Base-by-base conservation (phyloP, 2,888 invertebrate species). In the Aleiodes alternator region DNA sequence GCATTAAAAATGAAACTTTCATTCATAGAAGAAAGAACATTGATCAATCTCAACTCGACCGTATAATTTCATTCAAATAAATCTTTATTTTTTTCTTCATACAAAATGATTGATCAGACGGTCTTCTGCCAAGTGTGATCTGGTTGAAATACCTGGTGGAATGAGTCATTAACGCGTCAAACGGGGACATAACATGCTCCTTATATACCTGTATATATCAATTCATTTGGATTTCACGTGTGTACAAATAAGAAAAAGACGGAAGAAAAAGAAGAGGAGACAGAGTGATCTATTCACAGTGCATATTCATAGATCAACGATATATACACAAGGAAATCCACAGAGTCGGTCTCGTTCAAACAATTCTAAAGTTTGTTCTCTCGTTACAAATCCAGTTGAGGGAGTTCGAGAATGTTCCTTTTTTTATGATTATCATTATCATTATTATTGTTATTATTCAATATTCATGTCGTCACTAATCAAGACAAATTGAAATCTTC, bases 401-500 rank as follows among this genome's bases (percentile, higher is more conserved):
- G 61, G 61, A 72, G 72, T 59, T 57, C 9, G 5, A 61, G 50
- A 34, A 31, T 57, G 16, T 69, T 72, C 51, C 57, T 38, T 75
- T 57, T 34, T 43, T 53, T 74, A 23, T 23, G 55, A 68, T 69
- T 72, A 69, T 74, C 79, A 85, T 86, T 83, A 43, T 77, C 61
- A 68, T 69, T 70, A 69, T 74, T 80, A 85, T 86, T 83, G 7
- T 43, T 43, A 43, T 43, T 43, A 43, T 43, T 43, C 43, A 85
- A 86, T 85, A 87, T 87, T 87, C 87, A 82, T 81, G 85, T 86
- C 86, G 85, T 57, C 84, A 84, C 82, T 82, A 84, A 86, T 86
- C 87, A 83, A 85, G 85, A 87, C 86, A 86, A 87, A 87, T 87
- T 86, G 86, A 86, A 86, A 87, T 87, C 85, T 84, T 83, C 79